A percentile compares a stretch with the other conserved stretches of the same genome.
Conservation (phyloP, 2,113 vertebrate genomes). For the Heloderma charlesbogerti region DNA sequence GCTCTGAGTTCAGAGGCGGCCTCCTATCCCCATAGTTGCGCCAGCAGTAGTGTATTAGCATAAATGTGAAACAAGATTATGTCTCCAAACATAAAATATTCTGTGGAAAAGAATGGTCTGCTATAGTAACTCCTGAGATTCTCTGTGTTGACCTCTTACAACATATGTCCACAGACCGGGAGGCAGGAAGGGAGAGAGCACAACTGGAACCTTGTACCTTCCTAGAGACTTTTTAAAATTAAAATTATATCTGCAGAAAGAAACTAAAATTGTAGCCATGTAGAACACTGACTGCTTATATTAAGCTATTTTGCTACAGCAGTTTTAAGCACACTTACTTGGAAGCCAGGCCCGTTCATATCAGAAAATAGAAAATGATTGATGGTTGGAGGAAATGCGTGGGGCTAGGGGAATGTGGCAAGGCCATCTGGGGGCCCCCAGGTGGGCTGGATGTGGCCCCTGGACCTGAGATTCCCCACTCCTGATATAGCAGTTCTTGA, state of each 20-base stretch:
- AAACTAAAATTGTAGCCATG: not conserved
- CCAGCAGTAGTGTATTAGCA: conserved; percentile 8
- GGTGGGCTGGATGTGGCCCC: too few species aligned
- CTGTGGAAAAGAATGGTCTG: not conserved
- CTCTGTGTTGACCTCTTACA: not conserved
- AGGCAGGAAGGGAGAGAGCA: too few species aligned
- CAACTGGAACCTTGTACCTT: not conserved
- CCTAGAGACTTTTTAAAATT: too few species aligned
- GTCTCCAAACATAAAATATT: not conserved
- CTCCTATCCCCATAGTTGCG: too few species aligned
- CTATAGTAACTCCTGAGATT: not conserved
- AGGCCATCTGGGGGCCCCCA: too few species aligned
- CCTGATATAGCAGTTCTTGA: not conserved
- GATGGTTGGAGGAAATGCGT: too few species aligned
- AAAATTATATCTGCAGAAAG: not conserved
- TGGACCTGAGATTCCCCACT: too few species aligned
- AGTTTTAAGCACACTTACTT: not conserved
- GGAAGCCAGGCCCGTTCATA: not conserved
- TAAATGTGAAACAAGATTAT: conserved; percentile 4
- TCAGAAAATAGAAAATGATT: not conserved
- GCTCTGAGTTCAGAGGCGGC: too few species aligned
- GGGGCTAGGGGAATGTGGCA: too few species aligned
- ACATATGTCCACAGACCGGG: not conserved
- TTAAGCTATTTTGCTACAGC: not conserved
- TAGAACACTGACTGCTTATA: not conserved